These are phyloP conservation scores for Megalurothrips usitatus DNA, from an alignment of 2,888 invertebrate genomes.

Conservation along the genomic window DNA sequence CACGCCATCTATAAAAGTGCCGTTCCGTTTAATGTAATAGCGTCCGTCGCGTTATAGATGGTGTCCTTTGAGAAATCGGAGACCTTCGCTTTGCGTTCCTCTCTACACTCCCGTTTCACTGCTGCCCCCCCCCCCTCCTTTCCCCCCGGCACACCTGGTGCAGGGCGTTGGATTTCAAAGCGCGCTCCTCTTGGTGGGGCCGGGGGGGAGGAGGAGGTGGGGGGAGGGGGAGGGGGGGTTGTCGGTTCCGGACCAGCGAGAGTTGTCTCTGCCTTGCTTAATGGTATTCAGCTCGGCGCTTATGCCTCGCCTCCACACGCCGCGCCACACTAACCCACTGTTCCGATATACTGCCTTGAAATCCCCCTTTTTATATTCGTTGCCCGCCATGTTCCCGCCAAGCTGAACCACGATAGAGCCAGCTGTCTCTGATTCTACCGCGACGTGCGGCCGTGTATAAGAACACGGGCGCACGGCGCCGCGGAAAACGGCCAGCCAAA, in stretches of 20 bases:
- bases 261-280: background rate
- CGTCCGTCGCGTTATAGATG: background rate
- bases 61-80: background rate
- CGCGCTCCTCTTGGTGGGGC: background rate
- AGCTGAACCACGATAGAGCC: too few species aligned
- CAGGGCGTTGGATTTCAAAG: background rate
- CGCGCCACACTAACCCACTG: background rate
- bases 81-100: background rate
- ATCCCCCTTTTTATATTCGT: slow-evolving; percentile 6
- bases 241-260: too few species aligned
- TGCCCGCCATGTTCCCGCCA: too few species aligned
- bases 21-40: background rate
- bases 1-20: background rate
- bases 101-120: background rate
- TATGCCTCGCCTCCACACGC: background rate
- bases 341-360: too few species aligned
- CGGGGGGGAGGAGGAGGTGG: too few species aligned
- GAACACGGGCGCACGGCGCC: too few species aligned
- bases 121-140: too few species aligned
- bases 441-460: too few species aligned
- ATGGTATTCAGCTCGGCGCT: background rate
- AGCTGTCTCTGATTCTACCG: too few species aligned
- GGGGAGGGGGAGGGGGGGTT: background rate
- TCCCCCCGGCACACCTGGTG: background rate
- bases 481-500: too few species aligned